Evolutionary conservation across 2,888 invertebrate genomes (phyloP), one percentile per base, ranked within the genome.

Genomic region (Philereme vetulata): DNA sequence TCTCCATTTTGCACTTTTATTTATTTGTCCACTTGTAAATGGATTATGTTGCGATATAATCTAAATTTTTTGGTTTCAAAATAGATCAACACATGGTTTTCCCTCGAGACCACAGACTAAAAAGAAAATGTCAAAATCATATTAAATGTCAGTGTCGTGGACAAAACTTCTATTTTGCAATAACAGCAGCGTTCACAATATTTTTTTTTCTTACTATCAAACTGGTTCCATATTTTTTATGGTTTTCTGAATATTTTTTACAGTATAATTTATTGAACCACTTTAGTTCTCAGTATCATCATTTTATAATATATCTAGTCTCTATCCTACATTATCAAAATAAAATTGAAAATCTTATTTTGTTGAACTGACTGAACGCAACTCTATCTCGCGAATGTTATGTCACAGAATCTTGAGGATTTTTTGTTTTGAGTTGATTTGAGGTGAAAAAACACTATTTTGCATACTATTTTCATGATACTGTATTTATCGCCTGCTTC

Each of bases 351-450:
- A 1, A 2, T 21, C 21, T 1, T 21, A 21, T 21, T 21, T 21
- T 21, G 21, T 21, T 21, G 21, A 21, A 21, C 21, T 21, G 21
- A 21, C 21, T 21, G 21, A 21, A 21, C 21, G 21, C 21, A 21
- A 1, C 21, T 2, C n/a, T n/a, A n/a, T n/a, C 21, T 21, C 21
- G 21, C 21, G 21, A 35, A 6, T 81, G 83, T 90, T 90, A 90
- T 89, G 88, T 90, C 90, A 90, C 80, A 84, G 51, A 60, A 74
- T 67, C 72, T 52, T 57, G 56, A 66, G 72, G 71, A 75, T 75
- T 79, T 77, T 82, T 80, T 86, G 77, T 81, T 81, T 82, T 85
- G 83, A 78, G 78, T 77, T 80, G 72, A 82, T 75, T 82, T 78
- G 76, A 76, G 86, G 88, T 89, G 77, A 86, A 83, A 52, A 64